phyloP scores from a whole-genome alignment of 2,797 vertebrate species.

The Coilia nasus region DNA sequence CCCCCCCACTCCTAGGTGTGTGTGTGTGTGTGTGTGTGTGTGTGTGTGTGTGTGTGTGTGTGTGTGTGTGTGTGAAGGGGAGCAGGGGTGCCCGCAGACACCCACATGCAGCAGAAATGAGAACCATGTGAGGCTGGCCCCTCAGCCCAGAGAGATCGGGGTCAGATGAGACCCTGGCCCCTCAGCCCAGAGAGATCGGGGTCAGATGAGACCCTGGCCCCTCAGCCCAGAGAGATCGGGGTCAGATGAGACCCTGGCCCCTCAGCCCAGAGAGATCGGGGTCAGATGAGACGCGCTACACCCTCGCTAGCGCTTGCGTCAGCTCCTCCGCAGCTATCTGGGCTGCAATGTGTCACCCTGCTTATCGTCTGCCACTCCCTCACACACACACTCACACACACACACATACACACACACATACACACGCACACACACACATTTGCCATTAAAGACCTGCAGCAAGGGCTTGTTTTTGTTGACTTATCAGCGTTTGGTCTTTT shows the following conservation, averaged over 20 bases:
- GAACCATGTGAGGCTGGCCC: background rate
- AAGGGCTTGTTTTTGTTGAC: background rate
- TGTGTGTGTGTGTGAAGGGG: too few relatives aligned
- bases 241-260: constrained; percentile 23
- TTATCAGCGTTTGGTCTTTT: constrained; percentile 45
- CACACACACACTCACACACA: background rate
- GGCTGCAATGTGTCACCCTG: background rate
- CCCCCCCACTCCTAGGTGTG: background rate
- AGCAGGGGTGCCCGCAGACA: background rate
- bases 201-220: too few relatives aligned
- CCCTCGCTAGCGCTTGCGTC: background rate
- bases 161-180: too few relatives aligned
- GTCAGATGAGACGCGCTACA: constrained; percentile 23
- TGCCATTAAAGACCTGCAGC: background rate
- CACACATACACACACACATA: too few relatives aligned
- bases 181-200: too few relatives aligned
- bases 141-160: too few relatives aligned
- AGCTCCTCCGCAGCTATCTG: background rate
- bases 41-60: too few relatives aligned
- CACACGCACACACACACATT: too few relatives aligned
- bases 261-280: background rate
- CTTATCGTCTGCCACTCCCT: background rate
- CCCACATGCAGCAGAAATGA: background rate
- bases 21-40: too few relatives aligned
- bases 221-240: background rate